Evolutionary conservation across 2,888 invertebrate species (phyloP), one percentile per base, ranked within the genome.

Genomic region (Drosophila quasianomalipes): DNA sequence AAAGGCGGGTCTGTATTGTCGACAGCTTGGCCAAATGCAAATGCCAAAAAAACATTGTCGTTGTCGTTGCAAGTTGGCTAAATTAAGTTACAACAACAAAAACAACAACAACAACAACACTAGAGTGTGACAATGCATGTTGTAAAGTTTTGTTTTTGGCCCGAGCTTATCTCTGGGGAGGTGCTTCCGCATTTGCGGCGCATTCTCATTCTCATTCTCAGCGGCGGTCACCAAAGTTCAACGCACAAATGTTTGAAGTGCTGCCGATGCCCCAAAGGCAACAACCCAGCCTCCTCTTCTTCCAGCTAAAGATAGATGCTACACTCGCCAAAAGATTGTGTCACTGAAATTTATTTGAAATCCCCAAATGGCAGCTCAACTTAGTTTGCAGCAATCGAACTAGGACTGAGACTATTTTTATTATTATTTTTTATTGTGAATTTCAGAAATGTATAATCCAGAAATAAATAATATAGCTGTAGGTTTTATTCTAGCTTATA

Each of bases 241-340:
- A 80, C 75, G 89, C 79, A 86, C 90, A 86, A 86, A 73, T 88
- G 81, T 90, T 90, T 85, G 83, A 86, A 86, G 81, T 83, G 83
- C 71, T 72, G 82, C 82, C 84, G 79, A 73, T 70, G 78, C 70
- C 70, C 72, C 63, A 55, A 64, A 73, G 73, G 73, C 71, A 53
- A 39, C 51, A 28, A 39, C 28, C 16, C 49, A 28, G 12, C 30
- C 53, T 44, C 44, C 39, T 5, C n/a, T 37, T 39, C 53, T 47
- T 22, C 14, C 49, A 49, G 66, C 73, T 81, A 77, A 79, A 81
- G 70, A 79, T 79, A 81, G 81, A 70, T 37, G 65, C 61, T 57
- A 58, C 58, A 58, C 57, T 57, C 5, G 30, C 10, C 9, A 30
- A 51, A 51, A 51, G 7, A 19, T 0, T 4, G 14, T n/a, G 47